Evolutionary conservation across 2,888 invertebrate species (phyloP).

Genomic region (Rhodophaea formosa): DNA sequence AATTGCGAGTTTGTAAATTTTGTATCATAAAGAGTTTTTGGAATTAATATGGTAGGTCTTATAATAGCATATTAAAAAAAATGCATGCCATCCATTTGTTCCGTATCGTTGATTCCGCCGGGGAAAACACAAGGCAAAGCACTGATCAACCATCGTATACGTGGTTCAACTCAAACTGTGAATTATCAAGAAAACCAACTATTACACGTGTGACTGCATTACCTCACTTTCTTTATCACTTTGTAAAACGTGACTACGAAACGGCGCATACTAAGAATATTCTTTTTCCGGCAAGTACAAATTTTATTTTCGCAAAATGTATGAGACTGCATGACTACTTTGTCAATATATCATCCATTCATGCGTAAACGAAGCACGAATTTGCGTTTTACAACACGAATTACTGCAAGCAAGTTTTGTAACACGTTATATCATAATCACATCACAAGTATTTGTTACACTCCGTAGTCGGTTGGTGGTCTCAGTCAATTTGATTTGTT

Average conservation of each 20-base stretch:
- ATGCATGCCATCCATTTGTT: slow-evolving; percentile 3
- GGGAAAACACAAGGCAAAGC: not conserved
- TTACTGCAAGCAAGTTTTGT: not conserved
- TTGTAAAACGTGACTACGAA: slow-evolving; percentile 24
- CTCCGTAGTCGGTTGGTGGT: too few species aligned
- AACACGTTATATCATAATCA: slow-evolving; percentile 18
- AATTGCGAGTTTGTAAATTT: too few species aligned
- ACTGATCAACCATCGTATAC: not conserved
- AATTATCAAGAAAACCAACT: slow-evolving; percentile 52
- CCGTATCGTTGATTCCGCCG: not conserved
- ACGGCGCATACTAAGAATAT: not conserved
- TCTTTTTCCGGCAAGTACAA: slow-evolving; percentile 13
- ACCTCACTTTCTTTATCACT: slow-evolving; percentile 50
- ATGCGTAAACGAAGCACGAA: slow-evolving; percentile 7
- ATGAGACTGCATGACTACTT: not conserved
- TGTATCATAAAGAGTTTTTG: too few species aligned
- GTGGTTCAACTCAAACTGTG: not conserved
- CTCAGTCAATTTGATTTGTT: too few species aligned
- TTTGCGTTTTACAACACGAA: slow-evolving; percentile 2
- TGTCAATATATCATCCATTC: slow-evolving; percentile 9
- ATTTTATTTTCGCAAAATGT: not conserved
- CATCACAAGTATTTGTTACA: not conserved
- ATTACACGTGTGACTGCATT: slow-evolving; percentile 64
- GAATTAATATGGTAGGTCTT: too few species aligned
- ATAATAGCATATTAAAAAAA: too few species aligned